Conservation (phyloP, 2,888 invertebrate genomes). For the Agrotis exclamationis region DNA sequence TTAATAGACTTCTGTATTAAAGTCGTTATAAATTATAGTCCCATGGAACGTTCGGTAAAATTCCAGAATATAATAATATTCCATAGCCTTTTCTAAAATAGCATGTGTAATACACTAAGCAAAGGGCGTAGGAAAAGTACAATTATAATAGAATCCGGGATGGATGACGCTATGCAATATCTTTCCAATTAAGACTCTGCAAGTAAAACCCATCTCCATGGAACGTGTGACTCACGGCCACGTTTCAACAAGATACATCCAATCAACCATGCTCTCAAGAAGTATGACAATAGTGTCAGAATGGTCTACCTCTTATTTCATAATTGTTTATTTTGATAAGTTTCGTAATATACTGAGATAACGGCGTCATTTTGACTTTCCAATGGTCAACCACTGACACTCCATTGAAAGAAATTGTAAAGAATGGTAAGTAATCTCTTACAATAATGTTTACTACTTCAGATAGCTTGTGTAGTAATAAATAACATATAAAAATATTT, state of each 20-base stretch:
- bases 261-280: no score
- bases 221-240: conserved; percentile 44
- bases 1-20: conserved; percentile 13
- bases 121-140: conserved; percentile 57
- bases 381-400: no score
- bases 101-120: conserved; percentile 6
- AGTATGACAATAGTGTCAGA: no score
- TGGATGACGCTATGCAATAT: conserved; percentile 55
- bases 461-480: no score
- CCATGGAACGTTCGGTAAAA: not conserved
- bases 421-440: no score
- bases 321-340: no score
- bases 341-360: no score
- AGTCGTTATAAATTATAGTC: not conserved
- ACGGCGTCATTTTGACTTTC: no score
- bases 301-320: no score
- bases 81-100: conserved; percentile 11
- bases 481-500: no score
- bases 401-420: no score
- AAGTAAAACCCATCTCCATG: conserved; percentile 48
- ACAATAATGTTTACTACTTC: no score
- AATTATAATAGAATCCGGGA: conserved; percentile 38
- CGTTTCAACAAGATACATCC: conserved; percentile 26
- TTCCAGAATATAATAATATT: conserved; percentile 35
- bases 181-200: conserved; percentile 43